Conservation (phyloP, 1,140 invertebrate species). For the Diachasmimorpha longicaudata region DNA sequence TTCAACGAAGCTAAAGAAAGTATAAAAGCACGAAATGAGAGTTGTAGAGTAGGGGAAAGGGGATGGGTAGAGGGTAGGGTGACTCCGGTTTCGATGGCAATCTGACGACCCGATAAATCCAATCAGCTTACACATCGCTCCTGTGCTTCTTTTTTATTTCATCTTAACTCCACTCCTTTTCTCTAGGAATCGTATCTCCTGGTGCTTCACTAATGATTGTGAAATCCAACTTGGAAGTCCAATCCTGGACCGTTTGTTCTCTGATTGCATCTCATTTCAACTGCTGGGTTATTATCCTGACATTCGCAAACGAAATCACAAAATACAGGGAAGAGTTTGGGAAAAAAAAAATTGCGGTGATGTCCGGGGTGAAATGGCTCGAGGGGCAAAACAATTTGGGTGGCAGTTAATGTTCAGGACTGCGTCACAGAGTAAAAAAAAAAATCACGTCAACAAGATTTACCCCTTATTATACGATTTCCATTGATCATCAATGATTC, state of each 20-base stretch:
- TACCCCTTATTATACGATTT: no score
- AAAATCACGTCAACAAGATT: no score
- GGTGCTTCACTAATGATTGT: slow-evolving; percentile 22
- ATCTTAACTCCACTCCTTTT: not conserved
- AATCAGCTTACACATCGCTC: slow-evolving; percentile 57
- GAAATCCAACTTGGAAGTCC: slow-evolving; percentile 8
- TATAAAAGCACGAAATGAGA: slow-evolving; percentile 7
- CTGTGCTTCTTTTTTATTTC: not conserved
- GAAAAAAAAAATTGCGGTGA: not conserved
- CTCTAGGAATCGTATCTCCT: not conserved
- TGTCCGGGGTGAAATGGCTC: not conserved
- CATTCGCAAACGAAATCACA: not conserved
- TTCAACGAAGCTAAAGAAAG: not conserved
- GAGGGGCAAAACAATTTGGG: no score
- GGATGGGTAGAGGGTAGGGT: not conserved
- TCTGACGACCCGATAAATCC: slow-evolving; percentile 56
- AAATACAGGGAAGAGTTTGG: not conserved
- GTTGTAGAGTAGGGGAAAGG: not conserved
- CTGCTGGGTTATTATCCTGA: not conserved
- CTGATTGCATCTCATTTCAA: slow-evolving; percentile 3
- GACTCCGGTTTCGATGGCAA: slow-evolving; percentile 14
- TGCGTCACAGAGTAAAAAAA: no score
- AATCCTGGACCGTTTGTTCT: slow-evolving; percentile 11
- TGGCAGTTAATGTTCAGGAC: no score
- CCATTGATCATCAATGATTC: no score